Percentiles rank a stretch among this genome's conserved stretches.
phyloP scores from a whole-genome alignment of 2,113 vertebrate genomes.

The Eleginops maclovinus region DNA sequence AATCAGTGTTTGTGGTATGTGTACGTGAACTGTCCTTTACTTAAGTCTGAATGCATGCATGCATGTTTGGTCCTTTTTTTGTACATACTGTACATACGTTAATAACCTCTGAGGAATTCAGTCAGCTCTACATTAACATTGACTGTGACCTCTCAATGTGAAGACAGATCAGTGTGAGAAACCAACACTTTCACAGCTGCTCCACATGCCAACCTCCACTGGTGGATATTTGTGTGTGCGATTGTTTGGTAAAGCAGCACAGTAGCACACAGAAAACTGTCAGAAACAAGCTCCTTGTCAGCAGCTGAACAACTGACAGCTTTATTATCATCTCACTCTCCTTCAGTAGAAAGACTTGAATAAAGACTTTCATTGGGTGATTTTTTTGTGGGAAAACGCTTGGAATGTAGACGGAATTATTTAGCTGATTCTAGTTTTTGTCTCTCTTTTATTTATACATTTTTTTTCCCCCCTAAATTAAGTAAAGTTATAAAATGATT shows the following conservation, averaged over 20 bases:
- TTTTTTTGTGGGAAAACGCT: constrained; percentile 8
- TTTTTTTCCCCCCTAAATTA: too few relatives aligned
- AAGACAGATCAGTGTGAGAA: constrained; percentile 50
- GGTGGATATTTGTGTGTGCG: not conserved
- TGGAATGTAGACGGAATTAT: not conserved
- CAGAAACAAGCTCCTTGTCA: constrained; percentile 15
- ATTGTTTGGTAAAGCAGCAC: constrained; percentile 22
- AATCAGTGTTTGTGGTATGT: constrained; percentile 6
- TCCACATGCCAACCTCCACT: constrained; percentile 25
- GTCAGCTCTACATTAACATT: not conserved
- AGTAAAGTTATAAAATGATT: too few relatives aligned
- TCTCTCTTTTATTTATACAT: not conserved
- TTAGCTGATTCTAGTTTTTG: not conserved
- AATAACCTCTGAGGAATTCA: constrained; percentile 18
- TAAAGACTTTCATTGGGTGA: not conserved
- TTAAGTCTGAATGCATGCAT: constrained; percentile 6
- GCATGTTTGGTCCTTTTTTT: not conserved
- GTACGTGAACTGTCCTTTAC: not conserved
- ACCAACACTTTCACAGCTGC: constrained; percentile 30
- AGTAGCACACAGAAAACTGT: not conserved
- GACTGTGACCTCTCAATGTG: constrained; percentile 22
- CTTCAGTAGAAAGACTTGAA: not conserved
- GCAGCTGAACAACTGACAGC: constrained; percentile 12
- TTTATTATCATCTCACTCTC: constrained; percentile 10
- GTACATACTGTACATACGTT: too few relatives aligned